A percentile compares a stretch with the other conserved stretches of the same genome.
Evolutionary conservation across 2,888 invertebrate species (phyloP).

Genomic region (Phanerotoma sp.): DNA sequence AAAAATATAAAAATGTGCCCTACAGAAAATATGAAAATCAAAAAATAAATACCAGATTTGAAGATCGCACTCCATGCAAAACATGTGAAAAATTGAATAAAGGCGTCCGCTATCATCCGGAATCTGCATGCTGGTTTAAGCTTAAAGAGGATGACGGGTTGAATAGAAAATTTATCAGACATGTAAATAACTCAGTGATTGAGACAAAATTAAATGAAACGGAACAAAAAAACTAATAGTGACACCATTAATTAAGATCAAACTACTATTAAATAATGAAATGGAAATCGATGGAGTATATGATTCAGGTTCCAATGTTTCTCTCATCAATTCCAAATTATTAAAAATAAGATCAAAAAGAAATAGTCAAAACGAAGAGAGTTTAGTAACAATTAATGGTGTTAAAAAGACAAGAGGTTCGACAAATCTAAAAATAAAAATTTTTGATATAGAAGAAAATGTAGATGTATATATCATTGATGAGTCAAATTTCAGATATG

Average conservation of each 20-base stretch:
- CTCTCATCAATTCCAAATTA: conserved; percentile 35
- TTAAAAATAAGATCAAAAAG: conserved; percentile 25
- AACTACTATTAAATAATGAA: conserved; percentile 29
- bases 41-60: too few species aligned
- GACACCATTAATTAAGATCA: conserved; percentile 35
- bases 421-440: conserved; percentile 33
- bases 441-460: conserved; percentile 31
- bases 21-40: too few species aligned
- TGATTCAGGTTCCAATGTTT: conserved; percentile 35
- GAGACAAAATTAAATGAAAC: conserved; percentile 27
- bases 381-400: conserved; percentile 35
- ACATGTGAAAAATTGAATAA: conserved; percentile 27
- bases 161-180: conserved; percentile 21
- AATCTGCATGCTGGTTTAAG: conserved; percentile 32
- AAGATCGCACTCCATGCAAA: too few species aligned
- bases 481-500: conserved; percentile 37
- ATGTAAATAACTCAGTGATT: conserved; percentile 30
- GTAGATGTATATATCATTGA: conserved; percentile 33
- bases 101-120: conserved; percentile 30
- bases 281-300: conserved; percentile 28
- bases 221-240: conserved; percentile 34
- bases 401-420: conserved; percentile 31
- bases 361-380: conserved; percentile 11
- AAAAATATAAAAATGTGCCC: too few species aligned
- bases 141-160: conserved; percentile 18